Evolutionary conservation across 1,140 invertebrate genomes (phyloP).

Genomic region (Phymorhynchus buccinoides): DNA sequence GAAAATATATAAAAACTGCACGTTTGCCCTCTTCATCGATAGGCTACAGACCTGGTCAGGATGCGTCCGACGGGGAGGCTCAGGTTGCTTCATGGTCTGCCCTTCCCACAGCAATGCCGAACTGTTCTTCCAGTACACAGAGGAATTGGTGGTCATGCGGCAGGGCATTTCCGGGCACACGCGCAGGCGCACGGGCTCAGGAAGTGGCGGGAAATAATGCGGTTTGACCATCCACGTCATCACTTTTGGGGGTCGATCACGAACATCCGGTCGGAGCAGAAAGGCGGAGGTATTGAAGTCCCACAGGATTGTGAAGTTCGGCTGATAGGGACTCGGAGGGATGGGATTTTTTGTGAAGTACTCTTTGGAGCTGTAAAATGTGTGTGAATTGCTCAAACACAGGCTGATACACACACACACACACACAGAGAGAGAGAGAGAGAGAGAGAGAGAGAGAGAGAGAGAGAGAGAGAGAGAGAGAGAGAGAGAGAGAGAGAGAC

Average conservation of each 20-base stretch:
- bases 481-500: not conserved
- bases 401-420: not conserved
- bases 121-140: not conserved
- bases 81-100: not conserved
- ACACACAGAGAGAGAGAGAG: not conserved
- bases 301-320: conserved; percentile 13
- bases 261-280: conserved; percentile 6
- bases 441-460: not conserved
- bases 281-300: conserved; percentile 6
- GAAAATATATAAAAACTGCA: too few relatives aligned
- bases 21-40: too few relatives aligned
- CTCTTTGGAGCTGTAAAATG: conserved; percentile 5
- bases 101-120: conserved; percentile 12
- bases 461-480: not conserved
- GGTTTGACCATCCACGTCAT: conserved; percentile 30
- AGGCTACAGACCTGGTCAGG: conserved; percentile 27
- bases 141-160: conserved; percentile 6
- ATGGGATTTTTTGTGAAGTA: not conserved
- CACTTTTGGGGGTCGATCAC: conserved; percentile 6
- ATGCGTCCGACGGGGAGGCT: not conserved
- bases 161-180: conserved; percentile 36
- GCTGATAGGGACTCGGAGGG: not conserved
- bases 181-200: conserved; percentile 34
- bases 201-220: conserved; percentile 8
- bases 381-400: not conserved